Base-by-base conservation (phyloP, 2,113 vertebrate genomes). In the Xyliphius kryptos region DNA sequence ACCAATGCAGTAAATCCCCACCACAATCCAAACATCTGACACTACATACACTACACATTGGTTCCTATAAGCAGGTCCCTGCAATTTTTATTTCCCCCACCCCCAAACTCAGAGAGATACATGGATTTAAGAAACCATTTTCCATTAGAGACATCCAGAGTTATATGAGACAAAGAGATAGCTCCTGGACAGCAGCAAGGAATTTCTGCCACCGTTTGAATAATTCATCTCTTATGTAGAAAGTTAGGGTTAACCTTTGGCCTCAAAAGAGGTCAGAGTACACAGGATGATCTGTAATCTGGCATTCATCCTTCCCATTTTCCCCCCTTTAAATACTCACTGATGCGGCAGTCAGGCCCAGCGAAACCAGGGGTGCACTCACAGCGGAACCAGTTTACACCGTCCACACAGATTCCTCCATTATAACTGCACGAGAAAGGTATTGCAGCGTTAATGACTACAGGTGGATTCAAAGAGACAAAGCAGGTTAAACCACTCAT, bases 341-440 rank as follows among this genome's bases (percentile, higher is more conserved):
- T 98, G 76, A 98, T 98, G 78, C 95, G 88, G 74, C 95, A 98
- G 84, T 98, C 94, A 0, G 95, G 95, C 19, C 95, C 95, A 0
- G 93, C 91, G 14, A 97, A 97, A 2, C 95, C 95, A 0, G 94
- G 92, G 0, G 95, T 91, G 0, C 95, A 98, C 75, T 97, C 91
- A 5, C 95, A 98, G 20, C 94, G 89, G 76, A 96, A 98, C 95
- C 95, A 97, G 84, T 98, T 98, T 79, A 97, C 79, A 1, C 94
- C 95, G 2, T 98, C 95, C 1, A 97, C 90, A 5, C 95, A 98
- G 82, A 96, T 88, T 5, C 93, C 95, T 0, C 95, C 93, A 0
- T 98, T 98, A 82, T 97, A 98, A 78, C 95, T 98, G n/a, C n/a
- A n/a, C n/a, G n/a, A 22, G 20, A n/a, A n/a, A n/a, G n/a, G n/a